Conservation (phyloP, 1,140 invertebrate genomes). For the Mamestra configurata region DNA sequence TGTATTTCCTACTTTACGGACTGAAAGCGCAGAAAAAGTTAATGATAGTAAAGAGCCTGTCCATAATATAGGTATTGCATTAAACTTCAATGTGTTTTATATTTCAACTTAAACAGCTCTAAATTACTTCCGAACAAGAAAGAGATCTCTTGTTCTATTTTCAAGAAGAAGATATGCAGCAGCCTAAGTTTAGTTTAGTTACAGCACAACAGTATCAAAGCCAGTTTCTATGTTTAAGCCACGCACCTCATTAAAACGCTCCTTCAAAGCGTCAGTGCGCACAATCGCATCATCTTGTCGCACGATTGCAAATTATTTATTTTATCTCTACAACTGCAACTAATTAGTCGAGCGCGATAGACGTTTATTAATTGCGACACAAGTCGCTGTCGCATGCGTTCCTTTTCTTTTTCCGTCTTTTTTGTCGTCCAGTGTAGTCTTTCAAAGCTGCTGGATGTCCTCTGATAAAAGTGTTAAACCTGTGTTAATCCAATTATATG, state of each 20-base stretch:
- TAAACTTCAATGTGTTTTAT: too few species aligned
- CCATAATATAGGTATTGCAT: too few species aligned
- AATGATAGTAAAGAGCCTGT: too few species aligned
- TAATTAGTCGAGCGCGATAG: constrained; percentile 81
- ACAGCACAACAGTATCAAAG: not conserved
- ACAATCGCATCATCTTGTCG: constrained; percentile 72
- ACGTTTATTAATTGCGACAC: constrained; percentile 85
- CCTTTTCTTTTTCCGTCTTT: constrained; percentile 56
- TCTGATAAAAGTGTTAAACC: constrained; percentile 71
- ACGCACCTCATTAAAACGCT: constrained; percentile 56
- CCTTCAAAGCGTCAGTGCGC: constrained; percentile 58
- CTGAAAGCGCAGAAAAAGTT: too few species aligned
- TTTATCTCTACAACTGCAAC: constrained; percentile 75
- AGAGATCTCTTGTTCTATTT: not conserved
- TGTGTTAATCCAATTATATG: constrained; percentile 73
- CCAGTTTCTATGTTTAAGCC: constrained; percentile 26
- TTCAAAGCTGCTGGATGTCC: constrained; percentile 65
- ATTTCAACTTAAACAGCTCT: not conserved
- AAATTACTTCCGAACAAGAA: not conserved
- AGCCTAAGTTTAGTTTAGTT: constrained; percentile 16
- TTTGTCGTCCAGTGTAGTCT: constrained; percentile 72
- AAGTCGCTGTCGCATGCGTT: constrained; percentile 71
- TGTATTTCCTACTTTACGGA: too few species aligned
- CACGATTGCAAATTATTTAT: constrained; percentile 71
- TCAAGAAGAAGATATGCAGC: not conserved